Conservation (phyloP, 2,888 invertebrate species). For the Chrysolina haemoptera region DNA sequence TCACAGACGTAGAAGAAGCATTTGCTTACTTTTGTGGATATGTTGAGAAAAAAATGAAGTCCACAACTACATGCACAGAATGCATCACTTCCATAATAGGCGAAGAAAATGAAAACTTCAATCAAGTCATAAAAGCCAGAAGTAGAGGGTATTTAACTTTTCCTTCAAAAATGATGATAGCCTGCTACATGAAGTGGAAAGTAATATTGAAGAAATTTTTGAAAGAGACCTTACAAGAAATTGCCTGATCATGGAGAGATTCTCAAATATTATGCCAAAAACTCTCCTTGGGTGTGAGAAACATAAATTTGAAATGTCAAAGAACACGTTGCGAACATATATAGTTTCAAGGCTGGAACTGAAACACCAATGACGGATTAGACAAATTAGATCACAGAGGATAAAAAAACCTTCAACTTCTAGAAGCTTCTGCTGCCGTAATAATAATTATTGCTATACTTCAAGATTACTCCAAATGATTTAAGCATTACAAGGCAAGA, state of each 20-base stretch:
- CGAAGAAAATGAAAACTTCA: neutral
- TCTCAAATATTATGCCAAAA: neutral
- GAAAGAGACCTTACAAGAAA: neutral
- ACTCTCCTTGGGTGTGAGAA: neutral
- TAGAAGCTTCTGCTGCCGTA: too few relatives aligned
- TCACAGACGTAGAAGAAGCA: neutral
- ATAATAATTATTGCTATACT: too few relatives aligned
- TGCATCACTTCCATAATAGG: neutral
- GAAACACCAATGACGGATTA: too few relatives aligned
- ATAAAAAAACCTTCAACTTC: too few relatives aligned
- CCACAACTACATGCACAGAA: neutral
- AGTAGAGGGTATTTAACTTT: slow-evolving; percentile 4
- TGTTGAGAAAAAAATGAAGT: neutral
- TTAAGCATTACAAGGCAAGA: too few relatives aligned
- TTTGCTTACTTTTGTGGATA: neutral
- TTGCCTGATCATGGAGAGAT: neutral
- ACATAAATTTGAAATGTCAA: neutral
- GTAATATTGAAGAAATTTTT: neutral
- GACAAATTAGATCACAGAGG: too few relatives aligned
- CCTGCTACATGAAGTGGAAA: neutral
- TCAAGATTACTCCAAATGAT: too few relatives aligned
- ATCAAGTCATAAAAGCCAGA: neutral
- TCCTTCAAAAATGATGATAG: neutral
- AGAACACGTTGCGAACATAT: neutral
- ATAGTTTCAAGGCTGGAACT: neutral